phyloP scores from a whole-genome alignment of 2,888 invertebrate genomes.

The Epirrhoe alternata region DNA sequence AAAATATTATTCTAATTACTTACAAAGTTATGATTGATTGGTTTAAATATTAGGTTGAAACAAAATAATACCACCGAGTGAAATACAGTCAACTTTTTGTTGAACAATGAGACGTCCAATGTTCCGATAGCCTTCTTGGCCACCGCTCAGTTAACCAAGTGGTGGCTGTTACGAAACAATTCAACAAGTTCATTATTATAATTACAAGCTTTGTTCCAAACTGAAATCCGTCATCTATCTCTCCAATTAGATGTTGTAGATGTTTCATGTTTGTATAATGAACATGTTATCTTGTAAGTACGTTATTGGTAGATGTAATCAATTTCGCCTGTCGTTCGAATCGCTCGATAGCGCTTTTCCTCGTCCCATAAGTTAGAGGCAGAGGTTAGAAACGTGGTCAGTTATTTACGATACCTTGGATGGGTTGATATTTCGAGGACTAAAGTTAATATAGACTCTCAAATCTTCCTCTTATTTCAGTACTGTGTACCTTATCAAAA shows the following conservation, averaged over 20 bases:
- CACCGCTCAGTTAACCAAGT: too few relatives aligned
- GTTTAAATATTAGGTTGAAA: too few relatives aligned
- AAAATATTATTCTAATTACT: too few relatives aligned
- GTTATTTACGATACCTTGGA: slow-evolving; percentile 34
- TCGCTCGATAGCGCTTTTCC: slow-evolving; percentile 9
- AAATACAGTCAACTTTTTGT: slow-evolving; percentile 22
- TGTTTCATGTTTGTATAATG: slow-evolving; percentile 27
- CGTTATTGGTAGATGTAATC: slow-evolving; percentile 34
- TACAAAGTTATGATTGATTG: too few relatives aligned
- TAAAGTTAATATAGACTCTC: background rate
- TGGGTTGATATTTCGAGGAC: slow-evolving; percentile 3
- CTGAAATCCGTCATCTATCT: slow-evolving; percentile 29
- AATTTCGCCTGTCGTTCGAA: slow-evolving; percentile 30
- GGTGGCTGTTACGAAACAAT: slow-evolving; percentile 6
- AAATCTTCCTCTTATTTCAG: too few relatives aligned
- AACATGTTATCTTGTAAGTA: slow-evolving; percentile 32
- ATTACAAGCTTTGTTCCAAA: slow-evolving; percentile 36
- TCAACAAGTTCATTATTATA: slow-evolving; percentile 19
- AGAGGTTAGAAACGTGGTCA: slow-evolving; percentile 43
- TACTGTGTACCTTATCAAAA: too few relatives aligned
- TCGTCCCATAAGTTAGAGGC: slow-evolving; percentile 26
- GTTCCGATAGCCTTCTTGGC: too few relatives aligned
- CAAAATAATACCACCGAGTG: too few relatives aligned
- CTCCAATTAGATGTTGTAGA: slow-evolving; percentile 29
- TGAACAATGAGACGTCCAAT: slow-evolving; percentile 21